phyloP scores from a whole-genome alignment of 2,113 vertebrate species.

The Bos javanicus region DNA sequence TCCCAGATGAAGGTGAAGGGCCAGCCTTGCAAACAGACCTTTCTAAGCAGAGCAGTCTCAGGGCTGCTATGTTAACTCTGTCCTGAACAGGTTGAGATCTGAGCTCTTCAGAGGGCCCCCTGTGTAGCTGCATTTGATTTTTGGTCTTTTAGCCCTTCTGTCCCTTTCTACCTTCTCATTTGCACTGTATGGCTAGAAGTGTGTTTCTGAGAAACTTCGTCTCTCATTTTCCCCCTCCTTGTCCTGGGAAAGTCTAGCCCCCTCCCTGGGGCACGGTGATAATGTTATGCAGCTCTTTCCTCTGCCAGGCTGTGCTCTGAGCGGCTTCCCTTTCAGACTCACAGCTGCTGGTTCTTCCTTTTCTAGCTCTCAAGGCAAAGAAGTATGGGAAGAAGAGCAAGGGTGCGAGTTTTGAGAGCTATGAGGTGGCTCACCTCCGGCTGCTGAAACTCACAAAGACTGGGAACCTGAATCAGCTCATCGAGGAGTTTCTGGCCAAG shows the following conservation, averaged over 20 bases:
- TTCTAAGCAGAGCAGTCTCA: background rate
- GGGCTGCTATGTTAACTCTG: background rate
- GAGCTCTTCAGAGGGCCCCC: background rate
- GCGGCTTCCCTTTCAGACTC: rapidly evolving
- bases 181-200: background rate
- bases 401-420: conserved; percentile 71
- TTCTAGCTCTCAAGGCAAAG: conserved; percentile 59
- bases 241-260: background rate
- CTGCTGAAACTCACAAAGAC: conserved; percentile 69
- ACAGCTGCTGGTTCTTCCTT: background rate
- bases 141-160: background rate
- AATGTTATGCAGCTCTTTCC: rapidly evolving
- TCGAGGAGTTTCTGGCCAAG: conserved; percentile 50
- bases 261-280: background rate
- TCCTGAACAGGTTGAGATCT: background rate
- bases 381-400: conserved; percentile 31
- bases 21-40: background rate
- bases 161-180: background rate
- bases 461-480: conserved; percentile 35
- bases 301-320: rapidly evolving
- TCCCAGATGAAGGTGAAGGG: background rate
- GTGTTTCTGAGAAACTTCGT: background rate
- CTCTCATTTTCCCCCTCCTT: background rate
- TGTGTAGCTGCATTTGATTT: background rate
- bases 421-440: conserved; percentile 64